Conservation (phyloP, 2,888 invertebrate species). For the Spilosoma lubricipeda region DNA sequence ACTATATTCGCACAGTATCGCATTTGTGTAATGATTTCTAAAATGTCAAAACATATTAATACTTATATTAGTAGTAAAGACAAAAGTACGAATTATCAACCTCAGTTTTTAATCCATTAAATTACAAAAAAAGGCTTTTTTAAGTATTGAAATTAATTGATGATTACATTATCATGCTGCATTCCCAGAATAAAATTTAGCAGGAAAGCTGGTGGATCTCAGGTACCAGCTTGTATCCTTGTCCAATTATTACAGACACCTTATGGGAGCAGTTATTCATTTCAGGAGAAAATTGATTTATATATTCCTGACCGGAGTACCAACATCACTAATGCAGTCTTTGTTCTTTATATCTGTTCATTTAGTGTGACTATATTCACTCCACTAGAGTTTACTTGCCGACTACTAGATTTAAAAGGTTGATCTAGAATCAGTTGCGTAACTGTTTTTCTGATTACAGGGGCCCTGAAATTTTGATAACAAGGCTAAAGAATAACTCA, state of each 20-base stretch:
- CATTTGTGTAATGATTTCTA: neutral
- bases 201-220: neutral
- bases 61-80: too few species aligned
- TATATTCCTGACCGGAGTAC: neutral
- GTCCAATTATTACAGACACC: neutral
- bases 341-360: neutral
- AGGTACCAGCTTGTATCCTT: neutral
- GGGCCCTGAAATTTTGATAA: neutral
- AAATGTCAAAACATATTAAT: too few species aligned
- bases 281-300: too few species aligned
- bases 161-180: too few species aligned
- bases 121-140: too few species aligned
- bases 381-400: neutral
- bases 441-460: too few species aligned
- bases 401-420: neutral
- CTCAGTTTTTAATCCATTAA: too few species aligned
- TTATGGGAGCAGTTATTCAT: neutral
- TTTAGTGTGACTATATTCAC: neutral
- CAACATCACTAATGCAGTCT: neutral
- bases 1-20: neutral
- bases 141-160: too few species aligned
- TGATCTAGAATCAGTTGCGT: neutral
- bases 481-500: neutral
- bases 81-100: too few species aligned
- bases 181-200: too few species aligned